phyloP scores from a whole-genome alignment of 2,797 vertebrate genomes.

The Clarias fuscus region DNA sequence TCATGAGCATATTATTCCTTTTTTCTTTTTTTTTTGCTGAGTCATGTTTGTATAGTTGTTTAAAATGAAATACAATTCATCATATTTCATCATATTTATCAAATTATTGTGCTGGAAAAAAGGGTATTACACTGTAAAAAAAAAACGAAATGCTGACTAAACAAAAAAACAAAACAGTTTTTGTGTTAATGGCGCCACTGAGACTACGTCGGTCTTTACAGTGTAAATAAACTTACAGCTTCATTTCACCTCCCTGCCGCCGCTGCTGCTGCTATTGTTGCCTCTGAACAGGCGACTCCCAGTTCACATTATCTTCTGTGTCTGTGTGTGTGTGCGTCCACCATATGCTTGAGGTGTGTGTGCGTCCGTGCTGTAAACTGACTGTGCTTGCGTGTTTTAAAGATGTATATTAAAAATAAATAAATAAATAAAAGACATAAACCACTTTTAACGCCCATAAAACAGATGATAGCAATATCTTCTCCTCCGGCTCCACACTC shows the following conservation, averaged over 20 bases:
- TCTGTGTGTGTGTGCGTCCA: background rate
- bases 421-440: background rate
- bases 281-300: background rate
- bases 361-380: background rate
- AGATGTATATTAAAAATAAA: too few species aligned
- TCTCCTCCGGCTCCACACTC: background rate
- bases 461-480: background rate
- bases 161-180: background rate
- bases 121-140: too few species aligned
- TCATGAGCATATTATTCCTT: too few species aligned
- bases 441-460: background rate
- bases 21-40: too few species aligned
- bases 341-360: background rate
- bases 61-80: too few species aligned
- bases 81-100: too few species aligned
- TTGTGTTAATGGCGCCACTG: conserved; percentile 7
- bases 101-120: too few species aligned
- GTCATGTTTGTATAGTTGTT: too few species aligned
- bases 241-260: background rate
- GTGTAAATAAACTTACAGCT: conserved; percentile 15
- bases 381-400: background rate
- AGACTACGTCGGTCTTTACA: background rate
- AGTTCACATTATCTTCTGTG: background rate
- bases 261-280: background rate
- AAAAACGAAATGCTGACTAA: too few species aligned